Percentiles rank a stretch among this genome's conserved stretches.
phyloP scores from a whole-genome alignment of 2,888 invertebrate genomes.

The Drosophila paranaensis region DNA sequence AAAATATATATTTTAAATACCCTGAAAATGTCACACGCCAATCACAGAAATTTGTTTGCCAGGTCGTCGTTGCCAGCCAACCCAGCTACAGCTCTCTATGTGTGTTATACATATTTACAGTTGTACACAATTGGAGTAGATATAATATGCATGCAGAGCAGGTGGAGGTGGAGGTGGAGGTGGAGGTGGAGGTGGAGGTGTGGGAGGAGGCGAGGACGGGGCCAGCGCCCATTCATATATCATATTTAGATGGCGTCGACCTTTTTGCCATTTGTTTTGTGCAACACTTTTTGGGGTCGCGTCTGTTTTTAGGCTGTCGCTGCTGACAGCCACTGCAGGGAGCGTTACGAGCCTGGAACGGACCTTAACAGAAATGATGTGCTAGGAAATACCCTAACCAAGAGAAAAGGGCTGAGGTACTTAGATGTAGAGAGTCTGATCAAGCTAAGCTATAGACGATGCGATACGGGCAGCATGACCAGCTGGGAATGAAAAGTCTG shows the following conservation, averaged over 20 bases:
- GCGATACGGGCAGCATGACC: neutral
- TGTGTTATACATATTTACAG: slow-evolving; percentile 3
- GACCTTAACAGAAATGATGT: neutral
- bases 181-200: neutral
- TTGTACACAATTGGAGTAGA: slow-evolving; percentile 4
- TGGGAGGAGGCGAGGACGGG: neutral
- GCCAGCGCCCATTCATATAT: slow-evolving; percentile 29
- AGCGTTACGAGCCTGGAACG: neutral
- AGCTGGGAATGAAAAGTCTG: neutral
- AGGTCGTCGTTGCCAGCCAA: slow-evolving; percentile 37
- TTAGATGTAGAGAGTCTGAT: too few relatives aligned
- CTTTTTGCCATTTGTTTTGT: slow-evolving; percentile 39
- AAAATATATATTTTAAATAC: slow-evolving; percentile 62
- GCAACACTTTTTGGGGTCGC: slow-evolving; percentile 47
- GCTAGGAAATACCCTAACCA: neutral
- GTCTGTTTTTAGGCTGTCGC: slow-evolving; percentile 28
- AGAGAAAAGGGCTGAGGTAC: too few relatives aligned
- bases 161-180: neutral
- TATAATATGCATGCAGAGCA: slow-evolving; percentile 15
- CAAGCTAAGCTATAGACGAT: too few relatives aligned
- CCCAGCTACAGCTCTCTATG: neutral
- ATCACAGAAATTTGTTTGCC: slow-evolving; percentile 65
- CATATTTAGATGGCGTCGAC: slow-evolving; percentile 27
- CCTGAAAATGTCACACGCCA: slow-evolving; percentile 74
- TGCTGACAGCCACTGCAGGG: slow-evolving; percentile 25